Conservation (phyloP, 2,113 vertebrate genomes). For the Anhinga anhinga region DNA sequence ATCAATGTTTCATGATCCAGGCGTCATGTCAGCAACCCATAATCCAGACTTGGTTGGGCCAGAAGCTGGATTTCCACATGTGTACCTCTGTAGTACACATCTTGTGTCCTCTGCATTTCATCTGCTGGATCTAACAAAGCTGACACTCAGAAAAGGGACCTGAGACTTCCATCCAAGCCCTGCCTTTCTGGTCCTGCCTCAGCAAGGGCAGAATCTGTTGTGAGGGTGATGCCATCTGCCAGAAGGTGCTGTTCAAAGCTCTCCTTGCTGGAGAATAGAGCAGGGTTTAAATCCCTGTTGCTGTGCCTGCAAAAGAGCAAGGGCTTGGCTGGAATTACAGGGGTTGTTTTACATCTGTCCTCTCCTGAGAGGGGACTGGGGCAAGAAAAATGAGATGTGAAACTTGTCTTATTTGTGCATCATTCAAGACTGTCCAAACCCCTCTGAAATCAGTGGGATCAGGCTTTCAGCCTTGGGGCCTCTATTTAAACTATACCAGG, state of each 20-base stretch:
- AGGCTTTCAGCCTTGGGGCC: background rate
- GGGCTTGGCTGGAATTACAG: background rate
- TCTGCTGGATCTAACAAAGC: background rate
- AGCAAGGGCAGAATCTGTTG: background rate
- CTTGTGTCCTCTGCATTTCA: background rate
- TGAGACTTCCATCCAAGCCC: background rate
- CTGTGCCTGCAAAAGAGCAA: background rate
- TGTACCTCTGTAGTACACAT: fast-evolving
- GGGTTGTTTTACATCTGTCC: background rate
- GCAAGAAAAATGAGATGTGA: background rate
- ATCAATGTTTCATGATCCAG: background rate
- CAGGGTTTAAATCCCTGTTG: background rate
- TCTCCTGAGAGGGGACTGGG: background rate
- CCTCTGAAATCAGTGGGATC: background rate
- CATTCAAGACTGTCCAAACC: background rate
- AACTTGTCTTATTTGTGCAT: background rate
- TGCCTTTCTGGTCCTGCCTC: background rate
- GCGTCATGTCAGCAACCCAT: background rate
- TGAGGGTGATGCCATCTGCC: background rate
- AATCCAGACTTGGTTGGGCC: background rate
- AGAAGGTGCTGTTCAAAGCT: background rate
- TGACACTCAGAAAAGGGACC: background rate
- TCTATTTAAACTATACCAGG: background rate
- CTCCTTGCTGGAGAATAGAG: background rate
- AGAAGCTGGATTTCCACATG: background rate